Base-by-base conservation (phyloP, 2,888 invertebrate genomes). In the Mythimna vitellina region DNA sequence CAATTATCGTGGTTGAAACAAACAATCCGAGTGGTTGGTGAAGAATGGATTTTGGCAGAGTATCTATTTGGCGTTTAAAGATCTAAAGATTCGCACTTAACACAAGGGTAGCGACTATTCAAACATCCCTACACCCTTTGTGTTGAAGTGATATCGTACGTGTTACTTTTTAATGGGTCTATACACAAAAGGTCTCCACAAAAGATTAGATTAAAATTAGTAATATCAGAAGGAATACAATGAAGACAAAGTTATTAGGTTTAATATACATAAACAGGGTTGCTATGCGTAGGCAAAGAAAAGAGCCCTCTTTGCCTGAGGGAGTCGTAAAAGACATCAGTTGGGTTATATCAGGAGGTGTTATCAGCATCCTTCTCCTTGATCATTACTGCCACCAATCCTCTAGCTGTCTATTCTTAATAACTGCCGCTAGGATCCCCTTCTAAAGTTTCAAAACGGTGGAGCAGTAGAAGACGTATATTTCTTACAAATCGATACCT, bases 1-100 rank as follows among this genome's bases (percentile, higher is more conserved):
- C 91, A 92, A 90, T 92, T 91, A 91, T 90, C 87, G 87, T 87
- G 89, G 87, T 87, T 84, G 88, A 89, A 90, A 91, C 91, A 93
- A 90, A 92, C 89, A 90, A 86, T 85, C 79, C 65, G 77, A 82
- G 79, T 78, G 81, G 80, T 86, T 86, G 81, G 86, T 77, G 80
- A 86, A 88, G 88, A 90, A 89, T 89, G 84, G 86, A 88, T 90
- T 89, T 87, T 65, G 82, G 81, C 78, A 80, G 73, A 81, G 76
- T 82, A 76, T 73, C 81, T 81, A 82, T 80, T 86, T 80, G 76
- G 83, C 79, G 72, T 82, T 76, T 77, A 85, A 69, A 81, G 75
- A 80, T 82, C 75, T 73, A 67, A 79, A 81, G 78, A 79, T 78
- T 81, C 76, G 35, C 72, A 79, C 76, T 70, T 80, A 80, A 75